These are phyloP conservation scores for Gephyroberyx darwinii DNA, from an alignment of 2,797 vertebrate genomes.

Conservation along the genomic window DNA sequence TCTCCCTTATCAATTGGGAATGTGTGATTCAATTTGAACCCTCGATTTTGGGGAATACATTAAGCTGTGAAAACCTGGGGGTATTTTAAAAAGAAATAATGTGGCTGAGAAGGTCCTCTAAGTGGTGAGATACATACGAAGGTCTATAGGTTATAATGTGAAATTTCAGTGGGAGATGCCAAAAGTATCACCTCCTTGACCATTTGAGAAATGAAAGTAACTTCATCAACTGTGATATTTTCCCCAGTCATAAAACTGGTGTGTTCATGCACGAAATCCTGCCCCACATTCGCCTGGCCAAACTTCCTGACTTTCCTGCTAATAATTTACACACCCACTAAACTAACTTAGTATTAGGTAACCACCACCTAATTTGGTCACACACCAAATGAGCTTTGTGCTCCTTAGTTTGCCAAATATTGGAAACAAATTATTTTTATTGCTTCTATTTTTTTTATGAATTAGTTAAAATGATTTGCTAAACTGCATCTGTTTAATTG, in stretches of 20 bases:
- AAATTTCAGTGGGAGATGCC: slow-evolving; percentile 50
- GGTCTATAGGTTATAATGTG: slow-evolving; percentile 44
- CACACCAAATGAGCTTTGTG: not conserved
- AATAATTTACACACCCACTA: slow-evolving; percentile 32
- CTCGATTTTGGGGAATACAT: too few relatives aligned
- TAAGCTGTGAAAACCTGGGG: not conserved
- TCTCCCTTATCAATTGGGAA: too few relatives aligned
- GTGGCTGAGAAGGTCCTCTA: not conserved
- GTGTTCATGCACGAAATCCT: slow-evolving; percentile 28
- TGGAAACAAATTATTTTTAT: not conserved
- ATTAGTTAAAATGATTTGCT: not conserved
- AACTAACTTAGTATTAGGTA: slow-evolving; percentile 17
- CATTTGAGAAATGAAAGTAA: slow-evolving; percentile 32
- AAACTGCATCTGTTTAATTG: not conserved
- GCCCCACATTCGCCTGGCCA: slow-evolving; percentile 22
- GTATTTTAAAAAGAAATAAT: slow-evolving; percentile 23
- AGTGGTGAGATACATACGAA: slow-evolving; percentile 30
- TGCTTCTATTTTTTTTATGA: not conserved
- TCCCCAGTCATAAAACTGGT: slow-evolving; percentile 21
- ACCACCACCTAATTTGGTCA: not conserved
- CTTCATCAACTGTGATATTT: not conserved
- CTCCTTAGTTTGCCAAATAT: not conserved
- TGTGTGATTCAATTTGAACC: too few relatives aligned
- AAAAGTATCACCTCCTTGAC: slow-evolving; percentile 63
- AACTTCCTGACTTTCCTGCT: slow-evolving; percentile 11